Base-by-base conservation (phyloP, 2,888 invertebrate species). In the Blastobasis lacticolella region DNA sequence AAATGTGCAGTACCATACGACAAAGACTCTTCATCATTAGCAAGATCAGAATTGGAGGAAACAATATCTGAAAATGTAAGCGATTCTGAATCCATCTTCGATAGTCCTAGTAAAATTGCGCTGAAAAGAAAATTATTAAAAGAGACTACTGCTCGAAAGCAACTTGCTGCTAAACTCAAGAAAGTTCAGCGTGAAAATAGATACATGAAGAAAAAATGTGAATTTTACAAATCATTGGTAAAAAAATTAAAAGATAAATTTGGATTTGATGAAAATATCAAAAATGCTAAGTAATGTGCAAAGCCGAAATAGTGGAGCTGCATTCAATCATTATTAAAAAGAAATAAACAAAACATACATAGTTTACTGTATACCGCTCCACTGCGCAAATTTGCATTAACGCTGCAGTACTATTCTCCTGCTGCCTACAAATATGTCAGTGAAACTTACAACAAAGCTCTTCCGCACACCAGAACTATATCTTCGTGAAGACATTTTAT, bases 71-170 rank as follows among this genome's bases (percentile, higher is more conserved):
- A 54, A 49, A 38, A 52, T 49, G 55, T 56, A 10, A 61, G 60
- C 48, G 49, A 50, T 36, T 59, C 58, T 1, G 54, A 61, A 42
- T 59, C 55, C 43, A 55, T 61, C 48, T 59, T 59, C 54, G 60
- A 64, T 51, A 59, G 53, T n/a, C 59, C 61, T 6, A 49, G 53
- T 48, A 57, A 62, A 58, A 61, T 58, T 41, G 38, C 50, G 5
- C 50, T 63, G 6, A 57, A 56, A 53, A 45, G 42, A 37, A 53
- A 57, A 57, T 44, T 60, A 51, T 36, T 8, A 1, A 54, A 54
- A n/a, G 47, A 49, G 53, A 47, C 23, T 36, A 38, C 41, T 10
- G 57, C 54, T 50, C 58, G 49, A 51, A 59, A 57, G 23, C 52
- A 48, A 45, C 38, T 58, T 38, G 45, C 54, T n/a, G 46, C 53